Conservation (phyloP, 2,113 vertebrate genomes). For the Callipepla californica region DNA sequence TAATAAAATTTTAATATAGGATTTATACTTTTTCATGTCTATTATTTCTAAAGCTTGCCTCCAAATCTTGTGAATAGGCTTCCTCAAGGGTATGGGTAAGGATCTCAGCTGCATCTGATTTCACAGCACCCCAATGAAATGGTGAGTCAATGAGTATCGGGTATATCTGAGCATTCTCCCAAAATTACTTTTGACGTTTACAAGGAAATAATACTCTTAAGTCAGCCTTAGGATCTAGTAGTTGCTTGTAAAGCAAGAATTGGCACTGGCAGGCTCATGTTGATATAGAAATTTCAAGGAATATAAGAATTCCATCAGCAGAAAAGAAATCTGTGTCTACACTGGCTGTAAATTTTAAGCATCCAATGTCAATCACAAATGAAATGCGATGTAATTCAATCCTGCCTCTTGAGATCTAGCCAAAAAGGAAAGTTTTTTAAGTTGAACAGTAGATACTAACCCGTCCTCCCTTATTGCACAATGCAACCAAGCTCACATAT, state of each 20-base stretch:
- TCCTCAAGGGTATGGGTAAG: constrained; percentile 11
- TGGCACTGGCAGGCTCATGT: constrained; percentile 33
- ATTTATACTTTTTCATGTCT: constrained; percentile 39
- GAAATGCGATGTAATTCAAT: constrained; percentile 23
- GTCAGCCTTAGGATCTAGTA: constrained; percentile 56
- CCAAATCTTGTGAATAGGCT: constrained; percentile 6
- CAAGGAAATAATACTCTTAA: constrained; percentile 62
- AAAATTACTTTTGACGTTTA: constrained; percentile 62
- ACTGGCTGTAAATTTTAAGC: constrained; percentile 10
- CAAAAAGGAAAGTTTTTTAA: constrained; percentile 32
- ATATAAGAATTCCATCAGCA: constrained; percentile 30
- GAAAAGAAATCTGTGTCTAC: constrained; percentile 6
- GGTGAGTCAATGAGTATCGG: not conserved
- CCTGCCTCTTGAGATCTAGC: not conserved
- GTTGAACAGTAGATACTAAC: not conserved
- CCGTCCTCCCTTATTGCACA: constrained; percentile 38
- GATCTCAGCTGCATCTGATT: constrained; percentile 45
- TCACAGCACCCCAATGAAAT: constrained; percentile 26
- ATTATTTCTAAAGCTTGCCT: constrained; percentile 27
- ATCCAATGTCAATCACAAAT: not conserved
- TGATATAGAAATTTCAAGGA: constrained; percentile 45
- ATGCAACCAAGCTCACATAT: constrained; percentile 23
- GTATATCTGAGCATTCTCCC: constrained; percentile 33
- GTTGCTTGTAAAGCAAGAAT: constrained; percentile 52
- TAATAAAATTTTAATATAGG: constrained; percentile 45